These are phyloP conservation scores for Thamnophis elegans DNA, from an alignment of 2,797 vertebrate species.

Conservation along the genomic window DNA sequence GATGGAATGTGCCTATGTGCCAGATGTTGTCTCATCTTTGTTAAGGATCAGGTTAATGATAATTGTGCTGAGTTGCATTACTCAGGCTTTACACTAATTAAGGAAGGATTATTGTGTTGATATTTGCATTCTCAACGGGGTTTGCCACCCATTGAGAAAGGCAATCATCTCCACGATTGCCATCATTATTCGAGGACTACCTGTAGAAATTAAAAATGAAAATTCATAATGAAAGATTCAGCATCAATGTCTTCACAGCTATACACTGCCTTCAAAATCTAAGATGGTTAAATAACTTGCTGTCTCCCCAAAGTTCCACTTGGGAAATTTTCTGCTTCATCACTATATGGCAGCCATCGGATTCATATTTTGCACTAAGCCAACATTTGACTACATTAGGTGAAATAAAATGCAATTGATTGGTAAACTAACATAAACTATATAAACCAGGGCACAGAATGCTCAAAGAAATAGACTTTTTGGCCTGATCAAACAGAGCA, in stretches of 20 bases:
- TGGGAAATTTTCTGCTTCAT: background rate
- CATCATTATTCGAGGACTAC: background rate
- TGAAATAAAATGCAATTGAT: background rate
- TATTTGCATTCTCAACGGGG: too few species aligned
- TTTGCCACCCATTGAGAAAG: too few species aligned
- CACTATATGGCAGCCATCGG: background rate
- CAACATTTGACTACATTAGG: background rate
- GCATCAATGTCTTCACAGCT: background rate
- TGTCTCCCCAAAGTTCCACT: background rate
- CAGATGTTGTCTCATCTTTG: too few species aligned
- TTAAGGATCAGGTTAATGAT: too few species aligned
- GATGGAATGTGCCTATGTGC: too few species aligned
- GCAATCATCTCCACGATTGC: background rate
- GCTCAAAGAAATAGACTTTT: background rate
- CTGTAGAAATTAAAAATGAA: slow-evolving; percentile 1
- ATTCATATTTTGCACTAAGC: background rate
- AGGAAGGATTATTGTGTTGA: too few species aligned
- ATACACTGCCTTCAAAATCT: background rate
- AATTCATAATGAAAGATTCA: background rate
- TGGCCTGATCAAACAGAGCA: background rate
- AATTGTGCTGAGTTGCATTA: too few species aligned
- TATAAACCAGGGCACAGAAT: background rate
- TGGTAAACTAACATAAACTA: background rate
- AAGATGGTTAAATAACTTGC: background rate
- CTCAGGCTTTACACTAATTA: too few species aligned